These are phyloP conservation scores for Chymomyza fuscimana DNA, from an alignment of 2,888 invertebrate genomes.

Conservation along the genomic window DNA sequence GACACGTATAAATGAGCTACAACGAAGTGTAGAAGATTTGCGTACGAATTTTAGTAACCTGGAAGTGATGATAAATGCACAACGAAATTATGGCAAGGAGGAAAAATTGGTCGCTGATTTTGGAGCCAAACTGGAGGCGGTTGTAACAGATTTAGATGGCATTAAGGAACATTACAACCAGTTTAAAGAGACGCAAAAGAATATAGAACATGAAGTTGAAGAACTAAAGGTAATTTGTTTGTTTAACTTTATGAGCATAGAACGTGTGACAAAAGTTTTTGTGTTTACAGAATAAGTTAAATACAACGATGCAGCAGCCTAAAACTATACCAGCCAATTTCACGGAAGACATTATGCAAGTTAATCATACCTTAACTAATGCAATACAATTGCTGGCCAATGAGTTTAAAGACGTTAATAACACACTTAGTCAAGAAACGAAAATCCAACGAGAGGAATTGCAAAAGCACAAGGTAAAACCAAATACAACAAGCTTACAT, in stretches of 20 bases:
- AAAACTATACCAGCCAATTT: conserved; percentile 57
- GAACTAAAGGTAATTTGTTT: conserved; percentile 45
- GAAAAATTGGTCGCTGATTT: conserved; percentile 78
- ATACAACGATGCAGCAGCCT: conserved; percentile 58
- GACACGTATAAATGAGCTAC: conserved; percentile 82
- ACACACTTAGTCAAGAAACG: conserved; percentile 74
- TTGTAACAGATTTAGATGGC: conserved; percentile 74
- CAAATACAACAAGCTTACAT: too few relatives aligned
- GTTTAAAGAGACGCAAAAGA: conserved; percentile 68
- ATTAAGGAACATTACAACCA: conserved; percentile 75
- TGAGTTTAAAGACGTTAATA: conserved; percentile 71
- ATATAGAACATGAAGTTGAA: conserved; percentile 63
- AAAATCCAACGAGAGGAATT: conserved; percentile 71
- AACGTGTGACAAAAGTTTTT: background rate
- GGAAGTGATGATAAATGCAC: conserved; percentile 66
- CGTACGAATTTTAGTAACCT: conserved; percentile 79
- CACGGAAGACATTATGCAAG: conserved; percentile 55
- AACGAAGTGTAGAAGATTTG: conserved; percentile 82
- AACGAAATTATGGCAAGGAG: conserved; percentile 75
- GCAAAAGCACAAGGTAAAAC: conserved; percentile 68
- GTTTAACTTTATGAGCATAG: background rate
- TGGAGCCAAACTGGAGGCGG: conserved; percentile 78
- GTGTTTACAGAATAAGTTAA: conserved; percentile 24
- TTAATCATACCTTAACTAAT: conserved; percentile 55
- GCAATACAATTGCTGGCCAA: conserved; percentile 64